Percentiles rank a stretch among this genome's conserved stretches.
phyloP scores from a whole-genome alignment of 2,888 invertebrate species.

The Melolontha melolontha region DNA sequence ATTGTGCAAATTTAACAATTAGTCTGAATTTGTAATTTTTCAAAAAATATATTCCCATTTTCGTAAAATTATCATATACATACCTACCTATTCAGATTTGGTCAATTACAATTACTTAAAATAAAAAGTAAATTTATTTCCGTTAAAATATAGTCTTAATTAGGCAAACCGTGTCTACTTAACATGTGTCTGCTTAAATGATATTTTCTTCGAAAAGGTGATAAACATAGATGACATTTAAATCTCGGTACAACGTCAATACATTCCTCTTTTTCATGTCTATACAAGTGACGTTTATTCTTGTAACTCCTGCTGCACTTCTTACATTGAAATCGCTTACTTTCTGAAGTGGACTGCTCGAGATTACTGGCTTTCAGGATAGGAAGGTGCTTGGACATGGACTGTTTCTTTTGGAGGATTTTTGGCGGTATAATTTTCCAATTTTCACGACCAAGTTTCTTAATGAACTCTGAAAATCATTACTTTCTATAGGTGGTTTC shows the following conservation, averaged over 20 bases:
- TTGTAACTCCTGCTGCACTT: slow-evolving; percentile 72
- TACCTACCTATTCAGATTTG: not conserved
- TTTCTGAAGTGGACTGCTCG: slow-evolving; percentile 6
- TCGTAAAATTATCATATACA: no score
- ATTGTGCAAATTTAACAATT: no score
- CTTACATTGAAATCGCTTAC: slow-evolving; percentile 67
- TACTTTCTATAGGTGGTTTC: slow-evolving; percentile 14
- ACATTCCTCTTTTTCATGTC: slow-evolving; percentile 65
- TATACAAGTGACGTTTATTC: slow-evolving; percentile 71
- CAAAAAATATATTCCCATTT: no score
- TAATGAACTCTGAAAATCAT: slow-evolving; percentile 41
- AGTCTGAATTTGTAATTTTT: no score
- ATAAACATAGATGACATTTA: slow-evolving; percentile 67
- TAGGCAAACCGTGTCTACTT: slow-evolving; percentile 61
- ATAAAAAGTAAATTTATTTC: not conserved
- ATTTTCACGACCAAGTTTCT: slow-evolving; percentile 39
- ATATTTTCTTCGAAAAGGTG: slow-evolving; percentile 68
- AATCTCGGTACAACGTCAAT: slow-evolving; percentile 68
- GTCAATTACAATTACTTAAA: slow-evolving; percentile 2
- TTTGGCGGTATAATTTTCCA: slow-evolving; percentile 42
- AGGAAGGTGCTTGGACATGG: slow-evolving; percentile 20
- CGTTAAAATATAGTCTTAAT: not conserved
- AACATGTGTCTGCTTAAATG: slow-evolving; percentile 67
- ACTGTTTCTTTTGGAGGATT: slow-evolving; percentile 36
- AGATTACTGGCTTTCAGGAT: slow-evolving; percentile 29